Evolutionary conservation across 2,888 invertebrate genomes (phyloP).

Genomic region (Melanophora roralis): DNA sequence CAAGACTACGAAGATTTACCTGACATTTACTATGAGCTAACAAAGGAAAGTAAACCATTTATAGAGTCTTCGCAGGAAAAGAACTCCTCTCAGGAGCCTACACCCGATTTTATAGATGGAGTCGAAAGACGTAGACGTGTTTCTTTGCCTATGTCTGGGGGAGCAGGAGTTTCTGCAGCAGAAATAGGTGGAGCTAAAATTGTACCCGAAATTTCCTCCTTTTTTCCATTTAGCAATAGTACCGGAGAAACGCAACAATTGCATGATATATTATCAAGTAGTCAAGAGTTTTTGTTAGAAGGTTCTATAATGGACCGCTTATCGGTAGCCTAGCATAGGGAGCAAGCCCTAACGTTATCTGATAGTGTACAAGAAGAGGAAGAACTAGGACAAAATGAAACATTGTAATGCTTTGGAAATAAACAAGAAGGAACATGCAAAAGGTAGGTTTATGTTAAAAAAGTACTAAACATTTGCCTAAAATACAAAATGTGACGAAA

Average conservation of each 20-base stretch:
- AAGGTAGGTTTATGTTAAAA: constrained; percentile 2
- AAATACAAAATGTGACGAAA: background rate
- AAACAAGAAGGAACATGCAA: background rate
- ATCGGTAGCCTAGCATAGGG: constrained; percentile 71
- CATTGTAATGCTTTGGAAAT: background rate
- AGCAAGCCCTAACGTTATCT: constrained; percentile 23
- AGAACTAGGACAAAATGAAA: constrained; percentile 13
- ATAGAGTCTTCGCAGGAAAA: background rate
- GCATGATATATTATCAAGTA: constrained; percentile 75
- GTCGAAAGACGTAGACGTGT: constrained; percentile 71
- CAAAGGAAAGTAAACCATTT: constrained; percentile 65
- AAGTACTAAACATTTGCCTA: background rate
- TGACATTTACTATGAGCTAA: constrained; percentile 69
- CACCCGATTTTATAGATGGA: constrained; percentile 72
- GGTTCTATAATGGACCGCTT: constrained; percentile 76
- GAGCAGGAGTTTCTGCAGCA: constrained; percentile 25
- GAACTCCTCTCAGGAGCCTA: constrained; percentile 34
- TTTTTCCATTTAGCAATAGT: constrained; percentile 76
- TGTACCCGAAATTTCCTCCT: constrained; percentile 75
- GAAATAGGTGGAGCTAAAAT: constrained; percentile 26
- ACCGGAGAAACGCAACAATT: constrained; percentile 73
- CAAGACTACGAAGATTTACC: constrained; percentile 75
- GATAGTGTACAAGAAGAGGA: constrained; percentile 20
- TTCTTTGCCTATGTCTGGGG: constrained; percentile 52
- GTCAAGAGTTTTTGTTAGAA: constrained; percentile 72